These are phyloP conservation scores for Epizoanthus scotinus DNA, from an alignment of 92 coral and sea anemone species.

Conservation along the genomic window DNA sequence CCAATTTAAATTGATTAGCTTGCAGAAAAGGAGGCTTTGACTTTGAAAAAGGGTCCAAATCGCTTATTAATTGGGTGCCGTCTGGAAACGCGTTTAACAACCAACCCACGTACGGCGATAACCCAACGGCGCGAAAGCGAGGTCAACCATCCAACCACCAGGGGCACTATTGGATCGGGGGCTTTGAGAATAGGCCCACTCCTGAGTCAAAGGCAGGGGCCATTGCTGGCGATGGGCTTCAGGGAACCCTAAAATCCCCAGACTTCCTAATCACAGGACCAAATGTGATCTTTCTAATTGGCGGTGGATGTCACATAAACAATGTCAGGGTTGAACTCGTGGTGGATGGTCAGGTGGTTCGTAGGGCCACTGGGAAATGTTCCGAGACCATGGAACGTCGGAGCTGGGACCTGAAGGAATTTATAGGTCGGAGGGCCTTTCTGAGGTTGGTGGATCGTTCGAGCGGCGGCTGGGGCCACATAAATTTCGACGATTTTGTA, in stretches of 20 bases:
- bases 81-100: constrained; percentile 54
- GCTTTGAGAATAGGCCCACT: constrained; percentile 40
- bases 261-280: constrained; percentile 33
- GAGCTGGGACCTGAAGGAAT: constrained; percentile 39
- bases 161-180: constrained; percentile 56
- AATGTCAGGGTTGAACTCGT: constrained; percentile 38
- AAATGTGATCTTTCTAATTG: constrained; percentile 41
- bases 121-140: constrained; percentile 53
- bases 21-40: constrained; percentile 24
- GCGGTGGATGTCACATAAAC: constrained; percentile 49
- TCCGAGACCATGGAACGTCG: constrained; percentile 34
- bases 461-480: constrained; percentile 39
- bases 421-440: constrained; percentile 29
- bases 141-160: constrained; percentile 59
- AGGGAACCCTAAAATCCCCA: constrained; percentile 51
- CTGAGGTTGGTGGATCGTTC: constrained; percentile 44
- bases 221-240: constrained; percentile 22
- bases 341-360: constrained; percentile 19
- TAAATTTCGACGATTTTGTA: constrained; percentile 46
- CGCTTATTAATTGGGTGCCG: constrained; percentile 38
- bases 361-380: constrained; percentile 43
- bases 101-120: constrained; percentile 79
- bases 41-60: constrained; percentile 47
- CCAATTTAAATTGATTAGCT: no score
- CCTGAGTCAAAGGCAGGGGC: constrained; percentile 25